These are phyloP conservation scores for Psittacara wagleri DNA, from an alignment of 2,113 vertebrate species.

Conservation along the genomic window DNA sequence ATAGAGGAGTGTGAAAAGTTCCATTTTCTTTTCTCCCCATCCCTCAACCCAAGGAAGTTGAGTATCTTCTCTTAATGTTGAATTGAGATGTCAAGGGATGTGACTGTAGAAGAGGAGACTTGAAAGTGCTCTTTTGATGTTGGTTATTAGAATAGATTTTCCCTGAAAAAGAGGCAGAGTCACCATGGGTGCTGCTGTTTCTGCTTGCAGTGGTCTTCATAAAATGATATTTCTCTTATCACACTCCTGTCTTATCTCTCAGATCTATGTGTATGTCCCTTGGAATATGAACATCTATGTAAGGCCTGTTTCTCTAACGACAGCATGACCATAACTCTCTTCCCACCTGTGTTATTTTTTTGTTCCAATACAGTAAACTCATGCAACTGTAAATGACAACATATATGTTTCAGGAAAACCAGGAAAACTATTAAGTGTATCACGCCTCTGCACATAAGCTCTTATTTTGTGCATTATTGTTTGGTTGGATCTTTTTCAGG, in stretches of 20 bases:
- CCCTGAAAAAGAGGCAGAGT: background rate
- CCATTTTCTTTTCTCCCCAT: background rate
- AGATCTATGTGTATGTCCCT: background rate
- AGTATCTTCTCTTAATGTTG: background rate
- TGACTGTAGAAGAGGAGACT: background rate
- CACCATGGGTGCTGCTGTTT: background rate
- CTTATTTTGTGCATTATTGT: slow-evolving; percentile 33
- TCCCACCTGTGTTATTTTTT: background rate
- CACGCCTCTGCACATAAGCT: slow-evolving; percentile 50
- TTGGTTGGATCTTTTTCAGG: slow-evolving; percentile 46
- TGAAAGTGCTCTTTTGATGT: background rate
- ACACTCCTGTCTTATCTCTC: background rate
- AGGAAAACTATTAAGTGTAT: background rate
- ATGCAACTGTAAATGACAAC: background rate
- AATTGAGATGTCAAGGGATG: background rate
- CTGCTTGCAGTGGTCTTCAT: background rate
- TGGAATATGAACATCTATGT: background rate
- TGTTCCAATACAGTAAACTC: background rate
- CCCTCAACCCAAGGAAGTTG: background rate
- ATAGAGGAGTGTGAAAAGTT: background rate
- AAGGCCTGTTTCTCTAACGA: background rate
- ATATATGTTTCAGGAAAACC: background rate
- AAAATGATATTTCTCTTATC: background rate
- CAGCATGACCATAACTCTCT: background rate
- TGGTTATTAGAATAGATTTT: background rate